These are phyloP conservation scores for Acrossocheilus fasciatus DNA, from an alignment of 2,797 vertebrate genomes.

Conservation along the genomic window DNA sequence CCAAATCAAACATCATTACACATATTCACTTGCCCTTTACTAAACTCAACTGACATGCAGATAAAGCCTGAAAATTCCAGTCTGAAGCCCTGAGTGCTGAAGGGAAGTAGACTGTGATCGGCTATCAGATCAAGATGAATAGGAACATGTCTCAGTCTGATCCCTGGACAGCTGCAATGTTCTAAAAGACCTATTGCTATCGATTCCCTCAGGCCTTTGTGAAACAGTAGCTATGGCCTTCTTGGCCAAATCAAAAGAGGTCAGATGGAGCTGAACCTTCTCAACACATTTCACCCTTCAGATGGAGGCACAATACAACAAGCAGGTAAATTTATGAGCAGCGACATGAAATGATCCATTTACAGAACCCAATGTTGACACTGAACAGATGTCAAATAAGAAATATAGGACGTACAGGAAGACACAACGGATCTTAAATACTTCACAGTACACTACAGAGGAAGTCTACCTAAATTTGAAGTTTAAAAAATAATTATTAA, in stretches of 20 bases:
- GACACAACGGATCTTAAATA: conserved; percentile 3
- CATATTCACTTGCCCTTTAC: neutral
- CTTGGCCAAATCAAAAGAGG: conserved; percentile 31
- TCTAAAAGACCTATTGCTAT: conserved; percentile 15
- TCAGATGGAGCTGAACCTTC: conserved; percentile 21
- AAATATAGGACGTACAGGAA: neutral
- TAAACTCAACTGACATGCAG: neutral
- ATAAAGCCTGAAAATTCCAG: neutral
- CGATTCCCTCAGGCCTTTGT: conserved; percentile 31
- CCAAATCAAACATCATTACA: conserved; percentile 6
- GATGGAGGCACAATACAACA: conserved; percentile 20
- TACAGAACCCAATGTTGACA: neutral
- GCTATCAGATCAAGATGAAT: conserved; percentile 32
- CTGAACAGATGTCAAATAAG: neutral
- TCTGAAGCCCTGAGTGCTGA: neutral
- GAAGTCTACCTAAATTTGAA: neutral
- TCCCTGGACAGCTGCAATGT: conserved; percentile 29
- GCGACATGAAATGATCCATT: neutral
- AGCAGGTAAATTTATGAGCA: conserved; percentile 27
- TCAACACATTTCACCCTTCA: conserved; percentile 26
- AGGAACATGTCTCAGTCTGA: conserved; percentile 38
- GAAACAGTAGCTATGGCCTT: conserved; percentile 11
- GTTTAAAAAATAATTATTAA: neutral
- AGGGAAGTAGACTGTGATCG: neutral
- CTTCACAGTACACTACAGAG: neutral